Evolutionary conservation across 92 coral and sea anemone species (phyloP).

Genomic region (Epizoanthus ramosus): DNA sequence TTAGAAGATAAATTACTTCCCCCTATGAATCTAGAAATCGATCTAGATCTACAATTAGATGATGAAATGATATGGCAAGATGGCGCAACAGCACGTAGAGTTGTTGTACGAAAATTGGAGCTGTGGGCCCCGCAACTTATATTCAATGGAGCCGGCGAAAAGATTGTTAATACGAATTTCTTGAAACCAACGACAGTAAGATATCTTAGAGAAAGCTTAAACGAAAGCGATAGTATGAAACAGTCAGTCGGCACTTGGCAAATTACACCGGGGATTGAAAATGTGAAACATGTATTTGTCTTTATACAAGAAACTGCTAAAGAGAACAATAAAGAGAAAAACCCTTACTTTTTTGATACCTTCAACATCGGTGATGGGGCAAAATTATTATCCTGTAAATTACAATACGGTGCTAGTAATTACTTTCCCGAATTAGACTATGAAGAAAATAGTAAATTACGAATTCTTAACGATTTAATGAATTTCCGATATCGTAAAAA

Average conservation of each 20-base stretch:
- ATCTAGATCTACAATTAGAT: background rate
- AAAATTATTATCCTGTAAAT: background rate
- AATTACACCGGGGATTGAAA: too few species aligned
- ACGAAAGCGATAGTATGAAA: background rate
- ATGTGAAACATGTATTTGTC: too few species aligned
- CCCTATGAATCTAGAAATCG: constrained; percentile 2
- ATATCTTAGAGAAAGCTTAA: background rate
- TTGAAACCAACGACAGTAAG: background rate
- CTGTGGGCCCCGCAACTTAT: constrained; percentile 6
- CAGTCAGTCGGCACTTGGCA: background rate
- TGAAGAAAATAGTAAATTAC: background rate
- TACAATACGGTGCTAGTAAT: background rate
- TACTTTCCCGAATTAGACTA: background rate
- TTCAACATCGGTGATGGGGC: too few species aligned
- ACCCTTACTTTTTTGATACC: too few species aligned
- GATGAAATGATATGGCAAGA: too few species aligned
- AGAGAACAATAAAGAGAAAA: too few species aligned
- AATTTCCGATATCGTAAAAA: background rate
- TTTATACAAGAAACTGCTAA: too few species aligned
- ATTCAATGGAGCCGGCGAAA: background rate
- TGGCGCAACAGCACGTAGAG: too few species aligned
- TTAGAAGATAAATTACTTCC: background rate
- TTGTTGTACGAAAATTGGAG: constrained; percentile 17
- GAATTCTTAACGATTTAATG: background rate
- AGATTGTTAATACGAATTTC: background rate